Conservation (phyloP, 2,888 invertebrate genomes). For the Drosophila longiperda region DNA sequence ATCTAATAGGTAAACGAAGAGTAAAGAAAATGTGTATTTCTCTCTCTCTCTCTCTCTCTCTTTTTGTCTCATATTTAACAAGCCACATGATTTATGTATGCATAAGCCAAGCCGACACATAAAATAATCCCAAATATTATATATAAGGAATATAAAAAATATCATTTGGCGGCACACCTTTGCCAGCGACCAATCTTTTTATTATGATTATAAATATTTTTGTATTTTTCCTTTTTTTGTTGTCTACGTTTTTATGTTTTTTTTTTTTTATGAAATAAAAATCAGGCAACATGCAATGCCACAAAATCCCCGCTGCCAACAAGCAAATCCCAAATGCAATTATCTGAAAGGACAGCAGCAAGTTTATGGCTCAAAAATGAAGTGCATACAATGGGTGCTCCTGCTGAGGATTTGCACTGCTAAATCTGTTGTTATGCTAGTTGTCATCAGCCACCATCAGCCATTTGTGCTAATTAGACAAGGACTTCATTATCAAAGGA, state of each 20-base stretch:
- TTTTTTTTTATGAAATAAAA: slow-evolving; percentile 64
- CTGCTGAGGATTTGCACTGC: background rate
- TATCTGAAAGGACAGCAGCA: slow-evolving; percentile 3
- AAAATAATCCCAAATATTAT: slow-evolving; percentile 41
- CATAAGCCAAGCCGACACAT: slow-evolving; percentile 16
- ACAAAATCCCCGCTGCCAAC: background rate
- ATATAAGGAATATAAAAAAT: slow-evolving; percentile 22
- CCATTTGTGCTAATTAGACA: slow-evolving; percentile 33
- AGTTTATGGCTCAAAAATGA: slow-evolving; percentile 14
- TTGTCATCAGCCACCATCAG: slow-evolving; percentile 15
- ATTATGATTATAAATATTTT: slow-evolving; percentile 64
- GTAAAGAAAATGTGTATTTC: background rate
- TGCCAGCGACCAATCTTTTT: slow-evolving; percentile 44
- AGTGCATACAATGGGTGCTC: slow-evolving; percentile 25
- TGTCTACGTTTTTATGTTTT: slow-evolving; percentile 54
- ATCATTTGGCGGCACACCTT: slow-evolving; percentile 60
- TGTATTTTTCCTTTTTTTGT: slow-evolving; percentile 17
- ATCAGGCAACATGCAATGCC: slow-evolving; percentile 62
- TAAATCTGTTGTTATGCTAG: slow-evolving; percentile 17
- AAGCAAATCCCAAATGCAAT: slow-evolving; percentile 37
- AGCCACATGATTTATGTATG: slow-evolving; percentile 69
- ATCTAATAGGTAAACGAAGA: slow-evolving; percentile 71
- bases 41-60: too few relatives aligned
- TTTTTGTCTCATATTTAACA: slow-evolving; percentile 27
- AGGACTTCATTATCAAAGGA: slow-evolving; percentile 28